Base-by-base conservation (phyloP, 1,140 invertebrate genomes). In the Nixonia krombeini region DNA sequence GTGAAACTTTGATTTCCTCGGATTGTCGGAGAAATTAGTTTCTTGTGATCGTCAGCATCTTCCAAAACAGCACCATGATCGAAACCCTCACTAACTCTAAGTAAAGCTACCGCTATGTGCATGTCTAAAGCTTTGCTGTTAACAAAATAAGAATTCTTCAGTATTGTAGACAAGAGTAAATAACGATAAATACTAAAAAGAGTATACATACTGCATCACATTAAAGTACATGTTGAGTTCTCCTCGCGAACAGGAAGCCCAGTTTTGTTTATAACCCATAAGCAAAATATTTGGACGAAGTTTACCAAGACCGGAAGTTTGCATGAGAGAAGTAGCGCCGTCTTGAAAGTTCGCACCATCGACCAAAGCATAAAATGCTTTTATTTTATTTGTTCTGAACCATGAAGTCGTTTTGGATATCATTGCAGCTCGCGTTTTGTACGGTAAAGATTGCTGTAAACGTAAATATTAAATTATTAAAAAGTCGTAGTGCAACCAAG, bases 251-350 rank as follows among this genome's bases (percentile, higher is more conserved):
- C 94, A 94, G 0, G 85, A 89, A 58, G 89, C 87, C 96, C 97
- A 99, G 80, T 97, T 90, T 56, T 90, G 87, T 82, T 98, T 98
- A 82, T 93, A 98, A 4, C 97, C 97, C 90, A 97, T 90, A 58
- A 97, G 80, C 1, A 97, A 78, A 57, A 97, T 94, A 75, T 97
- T 97, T 0, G 96, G 95, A 68, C 88, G 90, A 53, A 97, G 86
- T 86, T 97, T 97, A 1, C 96, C 95, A 40, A 97, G 87, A 7
- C 96, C 96, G 13, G 90, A 90, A 0, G 91, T 91, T 87, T 95
- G 92, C 78, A 94, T 83, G 5, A 94, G 83, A 8, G 90, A 91
- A 55, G 88, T 90, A 16, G 89, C 89, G 29, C 91, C 93, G 21
- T 91, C 87, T 79, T 93, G 91, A 73, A 96, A 94, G 53, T 84